Percentiles rank a stretch among this genome's conserved stretches.
Evolutionary conservation across 1,140 invertebrate genomes (phyloP).

Genomic region (Lordiphosa stackelbergi): DNA sequence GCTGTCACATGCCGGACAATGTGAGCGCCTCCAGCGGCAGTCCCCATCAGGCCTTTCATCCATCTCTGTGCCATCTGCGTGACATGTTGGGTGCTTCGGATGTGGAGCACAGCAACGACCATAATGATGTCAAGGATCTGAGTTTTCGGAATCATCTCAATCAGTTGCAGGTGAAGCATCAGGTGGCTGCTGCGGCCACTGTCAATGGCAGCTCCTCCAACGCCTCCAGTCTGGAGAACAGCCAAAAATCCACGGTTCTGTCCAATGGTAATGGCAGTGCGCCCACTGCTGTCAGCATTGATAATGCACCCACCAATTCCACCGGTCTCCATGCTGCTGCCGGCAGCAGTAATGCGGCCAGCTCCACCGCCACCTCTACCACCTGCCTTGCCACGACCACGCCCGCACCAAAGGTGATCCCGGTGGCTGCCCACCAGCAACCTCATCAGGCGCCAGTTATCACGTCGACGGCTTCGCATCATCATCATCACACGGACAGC

Average conservation of each 20-base stretch:
- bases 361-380: slow-evolving; percentile 49
- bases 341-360: slow-evolving; percentile 44
- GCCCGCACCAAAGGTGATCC: slow-evolving; percentile 3
- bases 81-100: slow-evolving; percentile 74
- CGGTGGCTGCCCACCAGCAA: slow-evolving; percentile 48
- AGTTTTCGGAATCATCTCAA: slow-evolving; percentile 75
- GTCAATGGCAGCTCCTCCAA: slow-evolving; percentile 20
- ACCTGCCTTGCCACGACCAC: slow-evolving; percentile 32
- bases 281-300: neutral
- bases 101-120: slow-evolving; percentile 80
- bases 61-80: slow-evolving; percentile 74
- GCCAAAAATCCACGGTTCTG: slow-evolving; percentile 14
- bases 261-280: slow-evolving; percentile 15
- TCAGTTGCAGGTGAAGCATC: slow-evolving; percentile 61
- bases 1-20: slow-evolving; percentile 77
- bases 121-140: slow-evolving; percentile 82
- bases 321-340: slow-evolving; percentile 25
- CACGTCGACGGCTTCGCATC: slow-evolving; percentile 68
- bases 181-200: slow-evolving; percentile 38
- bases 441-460: slow-evolving; percentile 71
- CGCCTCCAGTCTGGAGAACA: slow-evolving; percentile 27
- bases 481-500: slow-evolving; percentile 69
- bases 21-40: slow-evolving; percentile 75
- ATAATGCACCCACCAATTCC: slow-evolving; percentile 59
- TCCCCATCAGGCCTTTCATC: slow-evolving; percentile 75